A percentile compares a stretch with the other conserved stretches of the same genome.
Conservation (phyloP, 2,888 invertebrate species). For the Rhogogaster chlorosoma region DNA sequence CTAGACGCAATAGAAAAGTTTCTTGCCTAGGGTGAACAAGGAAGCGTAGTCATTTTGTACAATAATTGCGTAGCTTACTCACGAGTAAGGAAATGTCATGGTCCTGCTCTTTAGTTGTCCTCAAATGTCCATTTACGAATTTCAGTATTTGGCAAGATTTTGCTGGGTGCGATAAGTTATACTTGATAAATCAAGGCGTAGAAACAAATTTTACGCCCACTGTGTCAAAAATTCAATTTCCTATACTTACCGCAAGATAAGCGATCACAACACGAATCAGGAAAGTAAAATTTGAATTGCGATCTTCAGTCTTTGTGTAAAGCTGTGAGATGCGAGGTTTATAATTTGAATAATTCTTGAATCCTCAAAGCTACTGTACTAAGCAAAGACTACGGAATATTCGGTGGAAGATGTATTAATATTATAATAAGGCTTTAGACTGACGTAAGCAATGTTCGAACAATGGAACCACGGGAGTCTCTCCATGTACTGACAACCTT, state of each 20-base stretch:
- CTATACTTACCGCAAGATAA: background rate
- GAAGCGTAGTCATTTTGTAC: background rate
- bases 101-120: background rate
- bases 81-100: background rate
- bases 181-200: too few species aligned
- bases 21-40: background rate
- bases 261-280: background rate
- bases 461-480: background rate
- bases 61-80: background rate
- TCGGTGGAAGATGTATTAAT: background rate
- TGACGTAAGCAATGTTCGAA: background rate
- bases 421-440: background rate
- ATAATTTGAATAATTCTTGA: conserved; percentile 12
- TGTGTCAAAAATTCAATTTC: too few species aligned
- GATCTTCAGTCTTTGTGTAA: background rate
- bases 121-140: background rate
- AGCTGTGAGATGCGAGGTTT: background rate
- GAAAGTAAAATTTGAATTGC: background rate
- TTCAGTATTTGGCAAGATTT: background rate
- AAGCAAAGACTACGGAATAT: background rate
- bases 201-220: too few species aligned
- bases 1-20: background rate
- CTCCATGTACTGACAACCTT: background rate
- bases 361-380: background rate
- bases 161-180: too few species aligned